Evolutionary conservation across 2,113 vertebrate genomes (phyloP).

Genomic region (Pomatorhinus ruficollis): DNA sequence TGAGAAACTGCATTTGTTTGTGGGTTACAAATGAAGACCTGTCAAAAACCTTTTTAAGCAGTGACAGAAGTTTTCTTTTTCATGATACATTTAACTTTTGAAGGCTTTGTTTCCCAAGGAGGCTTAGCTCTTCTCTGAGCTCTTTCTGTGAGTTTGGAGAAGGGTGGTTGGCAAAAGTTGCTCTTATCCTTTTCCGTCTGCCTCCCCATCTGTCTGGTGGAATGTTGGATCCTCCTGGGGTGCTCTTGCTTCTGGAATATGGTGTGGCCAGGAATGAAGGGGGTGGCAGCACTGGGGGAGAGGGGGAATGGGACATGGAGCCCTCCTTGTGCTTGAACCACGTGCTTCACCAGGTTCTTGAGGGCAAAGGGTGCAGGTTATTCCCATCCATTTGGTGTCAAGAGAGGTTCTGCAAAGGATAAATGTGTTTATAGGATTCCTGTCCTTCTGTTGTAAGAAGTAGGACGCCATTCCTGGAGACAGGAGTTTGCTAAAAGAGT

Average conservation of each 20-base stretch:
- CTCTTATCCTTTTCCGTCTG: background rate
- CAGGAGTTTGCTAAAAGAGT: background rate
- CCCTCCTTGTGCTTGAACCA: background rate
- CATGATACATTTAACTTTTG: conserved; percentile 41
- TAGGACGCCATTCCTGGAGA: fast-evolving
- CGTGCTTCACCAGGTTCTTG: background rate
- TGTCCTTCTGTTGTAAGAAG: background rate
- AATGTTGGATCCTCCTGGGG: background rate
- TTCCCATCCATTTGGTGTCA: background rate
- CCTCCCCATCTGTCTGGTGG: background rate
- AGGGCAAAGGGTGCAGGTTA: background rate
- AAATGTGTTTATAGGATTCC: background rate
- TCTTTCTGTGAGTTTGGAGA: background rate
- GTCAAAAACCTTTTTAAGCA: conserved; percentile 60
- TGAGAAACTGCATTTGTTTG: conserved; percentile 61
- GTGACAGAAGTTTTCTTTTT: conserved; percentile 46
- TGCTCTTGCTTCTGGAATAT: background rate
- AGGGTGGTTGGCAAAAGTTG: background rate
- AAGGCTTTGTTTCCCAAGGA: background rate
- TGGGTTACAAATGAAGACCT: conserved; percentile 62
- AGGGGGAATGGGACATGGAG: background rate
- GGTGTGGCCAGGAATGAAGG: background rate
- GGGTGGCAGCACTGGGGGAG: background rate
- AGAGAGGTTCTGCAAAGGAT: background rate
- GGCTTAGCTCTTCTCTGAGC: background rate